Percentiles rank a stretch among this genome's conserved stretches.
These are phyloP conservation scores for Tenrec ecaudatus DNA, from an alignment of 2,113 vertebrate species.

Conservation along the genomic window DNA sequence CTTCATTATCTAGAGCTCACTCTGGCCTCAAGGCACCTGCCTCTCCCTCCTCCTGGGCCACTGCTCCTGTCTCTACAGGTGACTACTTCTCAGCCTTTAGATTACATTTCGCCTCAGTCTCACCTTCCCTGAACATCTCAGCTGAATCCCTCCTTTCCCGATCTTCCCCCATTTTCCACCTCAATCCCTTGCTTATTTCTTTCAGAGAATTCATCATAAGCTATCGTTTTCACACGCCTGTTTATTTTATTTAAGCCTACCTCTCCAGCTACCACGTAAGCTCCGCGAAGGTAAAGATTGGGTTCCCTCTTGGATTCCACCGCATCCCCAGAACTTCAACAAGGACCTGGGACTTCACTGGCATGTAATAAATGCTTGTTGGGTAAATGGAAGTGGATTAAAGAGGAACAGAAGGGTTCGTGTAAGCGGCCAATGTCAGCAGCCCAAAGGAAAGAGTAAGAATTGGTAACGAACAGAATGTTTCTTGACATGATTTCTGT, in stretches of 20 bases:
- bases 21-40: constrained; percentile 21
- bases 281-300: constrained; percentile 24
- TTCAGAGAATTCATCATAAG: not conserved
- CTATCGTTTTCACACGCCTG: not conserved
- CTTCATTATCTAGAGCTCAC: not conserved
- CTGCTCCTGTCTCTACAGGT: not conserved
- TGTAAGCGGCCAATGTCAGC: not conserved
- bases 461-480: not conserved
- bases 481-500: constrained; percentile 3
- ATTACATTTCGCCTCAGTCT: not conserved
- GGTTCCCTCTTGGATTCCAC: not conserved
- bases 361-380: not conserved
- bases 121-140: not conserved
- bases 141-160: not conserved
- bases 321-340: constrained; percentile 24
- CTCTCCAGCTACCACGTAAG: constrained; percentile 22
- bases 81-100: not conserved
- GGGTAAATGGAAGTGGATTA: constrained; percentile 19
- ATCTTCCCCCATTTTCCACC: not conserved
- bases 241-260: not conserved
- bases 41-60: not conserved
- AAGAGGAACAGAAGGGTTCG: not conserved
- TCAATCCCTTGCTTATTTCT: not conserved
- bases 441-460: not conserved
- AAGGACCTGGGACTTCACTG: not conserved